Conservation (phyloP, 2,797 vertebrate genomes). For the Myripristis jacobus region DNA sequence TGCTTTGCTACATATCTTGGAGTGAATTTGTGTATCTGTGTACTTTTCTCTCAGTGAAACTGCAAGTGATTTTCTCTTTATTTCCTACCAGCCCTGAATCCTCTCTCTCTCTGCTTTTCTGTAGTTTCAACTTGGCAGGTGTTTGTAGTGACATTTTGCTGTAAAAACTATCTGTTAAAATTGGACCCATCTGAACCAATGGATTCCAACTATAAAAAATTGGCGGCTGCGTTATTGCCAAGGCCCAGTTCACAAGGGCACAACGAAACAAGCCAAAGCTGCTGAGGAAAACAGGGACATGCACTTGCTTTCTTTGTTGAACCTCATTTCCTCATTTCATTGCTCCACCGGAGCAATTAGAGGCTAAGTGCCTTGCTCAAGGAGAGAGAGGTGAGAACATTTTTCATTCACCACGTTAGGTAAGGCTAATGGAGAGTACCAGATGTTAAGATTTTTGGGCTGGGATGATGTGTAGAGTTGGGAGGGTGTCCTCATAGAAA, state of each 20-base stretch:
- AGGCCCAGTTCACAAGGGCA: slow-evolving; percentile 66
- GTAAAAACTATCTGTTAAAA: neutral
- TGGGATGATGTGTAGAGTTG: slow-evolving; percentile 44
- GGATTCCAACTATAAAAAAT: slow-evolving; percentile 60
- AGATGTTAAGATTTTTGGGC: slow-evolving; percentile 60
- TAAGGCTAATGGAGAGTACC: slow-evolving; percentile 60
- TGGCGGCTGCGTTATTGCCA: slow-evolving; percentile 69
- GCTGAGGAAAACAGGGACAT: slow-evolving; percentile 13
- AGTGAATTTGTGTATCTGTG: neutral
- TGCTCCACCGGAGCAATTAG: slow-evolving; percentile 64
- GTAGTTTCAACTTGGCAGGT: neutral
- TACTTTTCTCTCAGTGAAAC: neutral
- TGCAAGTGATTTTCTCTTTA: neutral
- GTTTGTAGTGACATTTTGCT: neutral
- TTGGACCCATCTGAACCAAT: slow-evolving; percentile 41
- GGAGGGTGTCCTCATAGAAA: slow-evolving; percentile 23
- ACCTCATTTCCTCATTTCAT: slow-evolving; percentile 56
- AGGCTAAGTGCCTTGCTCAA: slow-evolving; percentile 67
- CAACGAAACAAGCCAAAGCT: slow-evolving; percentile 59
- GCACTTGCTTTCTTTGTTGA: slow-evolving; percentile 17
- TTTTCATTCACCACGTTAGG: slow-evolving; percentile 32
- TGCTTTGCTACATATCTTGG: neutral
- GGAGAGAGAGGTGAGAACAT: slow-evolving; percentile 35
- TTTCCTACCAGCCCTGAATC: neutral
- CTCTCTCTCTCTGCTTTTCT: neutral